These are phyloP conservation scores for Hirtodrosophila duncani DNA, from an alignment of 2,888 invertebrate species.

Conservation along the genomic window DNA sequence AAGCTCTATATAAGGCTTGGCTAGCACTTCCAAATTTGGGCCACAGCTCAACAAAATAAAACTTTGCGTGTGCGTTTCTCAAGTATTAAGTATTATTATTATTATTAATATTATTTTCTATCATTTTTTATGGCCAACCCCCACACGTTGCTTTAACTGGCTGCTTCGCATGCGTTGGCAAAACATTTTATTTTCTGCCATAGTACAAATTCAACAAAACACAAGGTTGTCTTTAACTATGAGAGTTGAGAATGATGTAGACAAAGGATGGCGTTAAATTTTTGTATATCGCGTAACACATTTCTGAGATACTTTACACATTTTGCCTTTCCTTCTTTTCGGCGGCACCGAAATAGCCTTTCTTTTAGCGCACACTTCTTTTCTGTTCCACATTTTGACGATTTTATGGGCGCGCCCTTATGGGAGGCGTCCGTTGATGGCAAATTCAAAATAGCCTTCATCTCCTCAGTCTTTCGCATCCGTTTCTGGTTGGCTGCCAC, in stretches of 20 bases:
- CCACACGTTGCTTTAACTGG: constrained; percentile 36
- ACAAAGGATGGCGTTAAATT: no score
- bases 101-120: constrained; percentile 33
- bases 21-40: constrained; percentile 52
- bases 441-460: not conserved
- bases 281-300: no score
- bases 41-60: constrained; percentile 13
- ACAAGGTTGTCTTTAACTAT: no score
- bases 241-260: no score
- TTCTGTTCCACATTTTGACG: no score
- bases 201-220: constrained; percentile 15
- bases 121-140: constrained; percentile 34
- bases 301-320: no score
- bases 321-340: no score
- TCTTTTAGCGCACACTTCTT: no score
- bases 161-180: constrained; percentile 15
- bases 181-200: constrained; percentile 20
- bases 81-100: constrained; percentile 38
- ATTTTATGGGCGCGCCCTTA: no score
- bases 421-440: no score
- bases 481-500: constrained; percentile 29
- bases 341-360: no score
- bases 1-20: constrained; percentile 42
- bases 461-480: not conserved
- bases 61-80: constrained; percentile 31